phyloP scores from a whole-genome alignment of 1,140 invertebrate species.

The Drosophila nikananu region DNA sequence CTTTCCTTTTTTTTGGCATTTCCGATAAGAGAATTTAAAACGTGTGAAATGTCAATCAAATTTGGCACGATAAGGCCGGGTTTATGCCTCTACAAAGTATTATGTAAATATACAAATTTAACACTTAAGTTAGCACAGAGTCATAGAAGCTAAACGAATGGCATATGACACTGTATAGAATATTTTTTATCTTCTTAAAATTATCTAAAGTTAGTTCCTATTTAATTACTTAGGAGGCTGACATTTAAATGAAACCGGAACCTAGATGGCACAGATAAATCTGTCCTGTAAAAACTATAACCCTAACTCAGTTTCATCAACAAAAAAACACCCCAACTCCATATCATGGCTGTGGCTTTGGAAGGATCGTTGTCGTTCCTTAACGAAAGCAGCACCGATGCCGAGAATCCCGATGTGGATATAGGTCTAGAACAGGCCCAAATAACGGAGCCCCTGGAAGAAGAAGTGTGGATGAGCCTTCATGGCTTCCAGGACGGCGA shows the following conservation, averaged over 20 bases:
- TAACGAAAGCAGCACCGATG: not conserved
- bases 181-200: no score
- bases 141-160: no score
- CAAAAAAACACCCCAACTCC: not conserved
- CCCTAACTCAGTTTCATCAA: not conserved
- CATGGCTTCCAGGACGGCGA: slow-evolving; percentile 14
- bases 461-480: slow-evolving; percentile 36
- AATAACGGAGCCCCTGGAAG: not conserved
- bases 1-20: not conserved
- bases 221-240: not conserved
- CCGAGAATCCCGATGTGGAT: not conserved
- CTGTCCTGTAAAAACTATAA: not conserved
- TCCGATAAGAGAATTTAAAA: slow-evolving; percentile 2
- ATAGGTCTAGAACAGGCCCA: slow-evolving; percentile 18
- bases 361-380: not conserved
- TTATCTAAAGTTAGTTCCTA: not conserved
- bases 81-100: not conserved
- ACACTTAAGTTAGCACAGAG: not conserved
- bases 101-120: not conserved
- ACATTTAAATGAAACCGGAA: not conserved
- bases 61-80: not conserved
- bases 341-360: not conserved
- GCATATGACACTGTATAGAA: not conserved
- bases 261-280: not conserved
- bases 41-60: slow-evolving; percentile 9